A percentile compares a stretch with the other conserved stretches of the same genome.
These are phyloP conservation scores for Nannospalax galili DNA, from an alignment of 2,113 vertebrate species.

Conservation along the genomic window DNA sequence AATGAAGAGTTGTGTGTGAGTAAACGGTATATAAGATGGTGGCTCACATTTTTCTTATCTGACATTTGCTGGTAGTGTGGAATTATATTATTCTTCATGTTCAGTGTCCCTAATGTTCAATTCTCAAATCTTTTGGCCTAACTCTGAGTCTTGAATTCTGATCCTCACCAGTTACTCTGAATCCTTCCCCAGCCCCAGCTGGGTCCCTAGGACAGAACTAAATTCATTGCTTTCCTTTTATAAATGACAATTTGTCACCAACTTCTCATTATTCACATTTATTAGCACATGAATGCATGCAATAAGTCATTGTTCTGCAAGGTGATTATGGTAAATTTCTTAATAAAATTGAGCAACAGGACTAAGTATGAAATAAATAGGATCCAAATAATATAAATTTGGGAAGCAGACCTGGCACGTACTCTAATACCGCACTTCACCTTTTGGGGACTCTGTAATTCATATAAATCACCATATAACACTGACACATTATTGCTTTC, in stretches of 20 bases:
- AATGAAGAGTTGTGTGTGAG: neutral
- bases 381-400: slow-evolving; percentile 4
- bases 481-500: slow-evolving; percentile 85
- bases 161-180: neutral
- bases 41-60: neutral
- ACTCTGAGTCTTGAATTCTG: slow-evolving; percentile 37
- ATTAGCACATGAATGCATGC: neutral
- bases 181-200: neutral
- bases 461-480: slow-evolving; percentile 71
- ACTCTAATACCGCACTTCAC: slow-evolving; percentile 52
- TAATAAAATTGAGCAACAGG: slow-evolving; percentile 6
- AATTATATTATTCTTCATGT: slow-evolving; percentile 42
- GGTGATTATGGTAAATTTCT: neutral
- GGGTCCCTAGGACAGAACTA: neutral
- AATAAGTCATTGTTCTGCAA: slow-evolving; percentile 18
- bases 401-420: slow-evolving; percentile 41
- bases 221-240: slow-evolving; percentile 1
- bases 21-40: neutral
- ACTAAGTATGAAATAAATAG: slow-evolving; percentile 56
- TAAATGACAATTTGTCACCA: neutral
- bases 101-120: neutral
- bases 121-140: slow-evolving; percentile 39
- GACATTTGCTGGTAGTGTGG: slow-evolving; percentile 14
- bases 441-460: slow-evolving; percentile 74
- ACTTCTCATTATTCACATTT: neutral